phyloP scores from a whole-genome alignment of 23 tunicate genomes.

The Trididemnum clinides region DNA sequence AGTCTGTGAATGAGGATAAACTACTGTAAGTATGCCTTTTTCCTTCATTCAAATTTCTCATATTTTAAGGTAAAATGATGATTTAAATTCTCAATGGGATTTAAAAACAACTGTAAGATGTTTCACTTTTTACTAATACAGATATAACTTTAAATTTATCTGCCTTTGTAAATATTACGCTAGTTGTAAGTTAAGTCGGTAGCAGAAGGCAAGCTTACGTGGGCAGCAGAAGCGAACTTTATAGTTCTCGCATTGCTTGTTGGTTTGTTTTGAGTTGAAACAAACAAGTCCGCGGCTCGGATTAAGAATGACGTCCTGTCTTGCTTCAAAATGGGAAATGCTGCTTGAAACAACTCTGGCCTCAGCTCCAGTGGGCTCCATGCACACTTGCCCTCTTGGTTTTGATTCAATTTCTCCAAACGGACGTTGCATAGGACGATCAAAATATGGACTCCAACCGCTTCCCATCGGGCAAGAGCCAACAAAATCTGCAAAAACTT shows the following conservation, averaged over 20 bases:
- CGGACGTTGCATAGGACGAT: not conserved
- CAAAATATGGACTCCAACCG: conserved; percentile 40
- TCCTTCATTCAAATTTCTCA: too few species aligned
- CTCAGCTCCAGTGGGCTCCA: conserved; percentile 34
- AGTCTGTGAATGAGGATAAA: too few species aligned
- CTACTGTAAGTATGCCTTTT: too few species aligned
- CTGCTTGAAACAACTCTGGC: conserved; percentile 14
- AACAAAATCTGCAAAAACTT: conserved; percentile 25
- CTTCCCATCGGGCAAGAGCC: conserved; percentile 11
- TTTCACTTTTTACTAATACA: too few species aligned
- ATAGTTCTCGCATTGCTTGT: conserved; percentile 54
- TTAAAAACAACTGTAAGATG: too few species aligned
- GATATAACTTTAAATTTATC: too few species aligned
- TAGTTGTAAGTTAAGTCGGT: too few species aligned
- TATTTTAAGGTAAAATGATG: too few species aligned
- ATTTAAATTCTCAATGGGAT: too few species aligned
- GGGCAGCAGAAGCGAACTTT: conserved; percentile 80
- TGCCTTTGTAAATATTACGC: too few species aligned
- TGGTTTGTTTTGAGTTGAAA: not conserved
- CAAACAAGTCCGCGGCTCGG: conserved; percentile 5
- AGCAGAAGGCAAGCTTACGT: too few species aligned
- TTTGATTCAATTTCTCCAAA: conserved; percentile 43
- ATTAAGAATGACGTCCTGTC: conserved; percentile 7
- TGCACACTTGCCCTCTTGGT: conserved; percentile 26
- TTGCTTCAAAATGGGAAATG: not conserved